These are phyloP conservation scores for Festucalex cinctus DNA, from an alignment of 2,113 vertebrate genomes.

Conservation along the genomic window DNA sequence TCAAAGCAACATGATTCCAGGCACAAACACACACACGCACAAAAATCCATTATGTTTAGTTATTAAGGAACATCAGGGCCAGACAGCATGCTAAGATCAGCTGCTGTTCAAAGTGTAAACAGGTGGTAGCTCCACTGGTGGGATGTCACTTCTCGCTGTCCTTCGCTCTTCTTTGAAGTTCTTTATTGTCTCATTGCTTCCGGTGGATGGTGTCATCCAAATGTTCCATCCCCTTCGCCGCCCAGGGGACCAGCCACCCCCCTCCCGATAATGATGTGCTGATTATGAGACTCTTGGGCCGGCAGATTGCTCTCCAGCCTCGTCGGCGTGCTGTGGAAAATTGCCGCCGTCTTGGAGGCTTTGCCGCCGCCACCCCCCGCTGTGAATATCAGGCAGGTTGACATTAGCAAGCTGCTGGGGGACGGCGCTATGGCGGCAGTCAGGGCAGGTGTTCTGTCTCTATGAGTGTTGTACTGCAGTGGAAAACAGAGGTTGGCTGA, in stretches of 20 bases:
- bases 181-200: slow-evolving; percentile 30
- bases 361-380: slow-evolving; percentile 50
- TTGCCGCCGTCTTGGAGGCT: slow-evolving; percentile 60
- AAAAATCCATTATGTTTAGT: neutral
- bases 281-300: slow-evolving; percentile 72
- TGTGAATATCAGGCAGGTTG: slow-evolving; percentile 64
- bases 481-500: slow-evolving; percentile 45
- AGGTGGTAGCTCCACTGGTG: slow-evolving; percentile 16
- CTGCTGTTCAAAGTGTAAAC: slow-evolving; percentile 16
- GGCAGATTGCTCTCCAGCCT: slow-evolving; percentile 67
- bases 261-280: slow-evolving; percentile 69
- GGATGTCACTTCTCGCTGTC: slow-evolving; percentile 10
- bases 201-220: slow-evolving; percentile 33
- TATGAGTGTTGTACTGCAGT: slow-evolving; percentile 45
- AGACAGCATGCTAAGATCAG: too few relatives aligned
- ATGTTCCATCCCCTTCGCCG: slow-evolving; percentile 36
- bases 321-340: slow-evolving; percentile 72
- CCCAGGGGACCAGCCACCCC: slow-evolving; percentile 21
- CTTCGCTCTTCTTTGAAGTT: slow-evolving; percentile 2
- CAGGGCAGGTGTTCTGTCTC: slow-evolving; percentile 59
- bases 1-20: slow-evolving; percentile 38
- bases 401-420: slow-evolving; percentile 70
- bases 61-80: neutral
- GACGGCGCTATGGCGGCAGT: slow-evolving; percentile 40
- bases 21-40: slow-evolving; percentile 9